Conservation (phyloP, 2,797 vertebrate genomes). For the Sylvilagus floridanus region DNA sequence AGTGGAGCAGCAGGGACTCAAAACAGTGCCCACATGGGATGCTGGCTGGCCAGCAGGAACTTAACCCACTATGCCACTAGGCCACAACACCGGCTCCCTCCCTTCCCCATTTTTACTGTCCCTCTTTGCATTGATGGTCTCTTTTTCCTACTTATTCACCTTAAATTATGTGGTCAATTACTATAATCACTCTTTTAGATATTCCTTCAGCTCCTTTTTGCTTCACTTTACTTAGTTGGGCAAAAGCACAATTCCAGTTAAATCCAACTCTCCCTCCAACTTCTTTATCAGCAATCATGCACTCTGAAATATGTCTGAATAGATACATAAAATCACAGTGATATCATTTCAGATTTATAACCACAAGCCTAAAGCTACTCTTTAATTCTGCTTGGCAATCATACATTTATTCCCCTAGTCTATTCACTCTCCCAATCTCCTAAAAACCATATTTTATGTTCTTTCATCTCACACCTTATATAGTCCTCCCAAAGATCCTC, state of each 20-base stretch:
- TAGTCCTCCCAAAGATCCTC: background rate
- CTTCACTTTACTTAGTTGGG: constrained; percentile 6
- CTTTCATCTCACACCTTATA: constrained; percentile 21
- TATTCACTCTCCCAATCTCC: constrained; percentile 24
- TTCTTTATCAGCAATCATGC: background rate
- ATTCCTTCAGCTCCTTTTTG: background rate
- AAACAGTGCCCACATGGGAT: no score
- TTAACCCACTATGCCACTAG: no score
- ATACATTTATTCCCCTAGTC: background rate
- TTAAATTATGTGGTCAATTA: constrained; percentile 22
- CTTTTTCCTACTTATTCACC: background rate
- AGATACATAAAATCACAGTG: constrained; percentile 35
- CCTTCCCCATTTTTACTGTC: background rate
- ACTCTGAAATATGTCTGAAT: background rate
- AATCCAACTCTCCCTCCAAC: background rate
- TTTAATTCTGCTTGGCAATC: constrained; percentile 31
- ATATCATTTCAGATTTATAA: constrained; percentile 44
- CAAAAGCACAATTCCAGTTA: constrained; percentile 46
- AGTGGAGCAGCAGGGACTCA: no score
- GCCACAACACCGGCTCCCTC: no score
- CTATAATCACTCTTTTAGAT: background rate
- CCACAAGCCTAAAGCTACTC: background rate
- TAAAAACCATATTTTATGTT: constrained; percentile 39
- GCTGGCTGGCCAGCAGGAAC: no score
- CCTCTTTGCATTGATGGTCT: background rate